These are phyloP conservation scores for Athalia rosae DNA, from an alignment of 2,888 invertebrate species.

Conservation along the genomic window DNA sequence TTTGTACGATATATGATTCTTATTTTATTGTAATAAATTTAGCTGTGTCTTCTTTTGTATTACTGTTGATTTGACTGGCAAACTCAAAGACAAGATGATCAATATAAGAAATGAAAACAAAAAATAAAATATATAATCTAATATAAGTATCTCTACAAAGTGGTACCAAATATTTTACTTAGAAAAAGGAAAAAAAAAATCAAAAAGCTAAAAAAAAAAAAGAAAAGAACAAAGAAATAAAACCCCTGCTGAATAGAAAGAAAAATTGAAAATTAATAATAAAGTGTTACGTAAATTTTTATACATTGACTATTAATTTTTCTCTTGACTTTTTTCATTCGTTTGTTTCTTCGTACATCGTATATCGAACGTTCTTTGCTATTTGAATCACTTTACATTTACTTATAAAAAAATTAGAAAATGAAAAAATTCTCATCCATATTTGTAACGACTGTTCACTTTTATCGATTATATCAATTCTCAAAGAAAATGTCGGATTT, in stretches of 20 bases:
- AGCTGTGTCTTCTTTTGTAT: conserved; percentile 59
- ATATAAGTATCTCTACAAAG: conserved; percentile 62
- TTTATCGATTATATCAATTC: background rate
- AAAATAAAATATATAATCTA: conserved; percentile 51
- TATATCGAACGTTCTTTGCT: background rate
- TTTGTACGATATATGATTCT: conserved; percentile 65
- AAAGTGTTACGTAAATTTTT: conserved; percentile 69
- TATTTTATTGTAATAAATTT: conserved; percentile 61
- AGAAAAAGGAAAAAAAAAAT: conserved; percentile 52
- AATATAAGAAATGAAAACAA: conserved; percentile 44
- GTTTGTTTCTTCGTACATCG: conserved; percentile 47
- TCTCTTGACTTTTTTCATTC: conserved; percentile 49
- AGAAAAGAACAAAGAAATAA: conserved; percentile 48
- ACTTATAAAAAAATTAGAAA: too few relatives aligned
- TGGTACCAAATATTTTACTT: conserved; percentile 68
- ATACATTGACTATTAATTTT: conserved; percentile 62
- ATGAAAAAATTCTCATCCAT: background rate
- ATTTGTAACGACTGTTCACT: background rate
- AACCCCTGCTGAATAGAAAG: conserved; percentile 56
- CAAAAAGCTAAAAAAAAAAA: conserved; percentile 48
- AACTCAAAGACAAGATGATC: conserved; percentile 39
- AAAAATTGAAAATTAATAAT: conserved; percentile 63
- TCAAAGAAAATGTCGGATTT: background rate
- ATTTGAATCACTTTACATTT: background rate
- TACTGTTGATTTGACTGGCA: conserved; percentile 52